Evolutionary conservation across 2,113 vertebrate genomes (phyloP).

Genomic region (Callithrix jacchus): DNA sequence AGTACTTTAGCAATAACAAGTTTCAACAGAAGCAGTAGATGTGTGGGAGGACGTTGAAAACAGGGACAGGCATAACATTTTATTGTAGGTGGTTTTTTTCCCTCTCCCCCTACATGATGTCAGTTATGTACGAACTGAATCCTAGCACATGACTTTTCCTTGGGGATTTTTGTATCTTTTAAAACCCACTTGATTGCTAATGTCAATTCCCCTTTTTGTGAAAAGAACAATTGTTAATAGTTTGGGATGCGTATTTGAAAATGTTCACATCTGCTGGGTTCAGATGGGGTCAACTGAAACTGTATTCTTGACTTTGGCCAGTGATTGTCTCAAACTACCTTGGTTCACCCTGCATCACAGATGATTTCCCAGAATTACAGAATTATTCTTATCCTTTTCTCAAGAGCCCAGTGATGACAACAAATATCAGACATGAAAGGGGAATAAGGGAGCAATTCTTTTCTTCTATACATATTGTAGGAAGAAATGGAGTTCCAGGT

Average conservation of each 20-base stretch:
- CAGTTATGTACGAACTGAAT: constrained; percentile 62
- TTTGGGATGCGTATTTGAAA: constrained; percentile 32
- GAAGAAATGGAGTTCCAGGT: not conserved
- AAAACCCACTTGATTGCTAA: constrained; percentile 67
- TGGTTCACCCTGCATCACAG: not conserved
- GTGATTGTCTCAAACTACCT: not conserved
- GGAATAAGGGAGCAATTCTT: not conserved
- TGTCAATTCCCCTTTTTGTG: constrained; percentile 49
- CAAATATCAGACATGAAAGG: not conserved
- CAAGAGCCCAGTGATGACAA: not conserved
- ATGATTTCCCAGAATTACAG: not conserved
- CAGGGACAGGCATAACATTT: constrained; percentile 73
- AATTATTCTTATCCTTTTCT: not conserved
- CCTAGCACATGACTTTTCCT: constrained; percentile 45
- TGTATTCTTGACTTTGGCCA: constrained; percentile 16
- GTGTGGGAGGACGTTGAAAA: constrained; percentile 81
- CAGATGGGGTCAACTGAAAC: not conserved
- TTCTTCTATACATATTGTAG: not conserved
- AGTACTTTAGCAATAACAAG: constrained; percentile 78
- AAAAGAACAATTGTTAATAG: constrained; percentile 45
- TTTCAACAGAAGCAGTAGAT: constrained; percentile 81
- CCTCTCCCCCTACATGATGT: constrained; percentile 61
- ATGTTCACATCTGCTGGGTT: constrained; percentile 44
- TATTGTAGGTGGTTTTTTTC: constrained; percentile 69
- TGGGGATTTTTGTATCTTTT: constrained; percentile 54